These are phyloP conservation scores for Nymphalis c-album DNA, from an alignment of 2,888 invertebrate genomes.

Conservation along the genomic window DNA sequence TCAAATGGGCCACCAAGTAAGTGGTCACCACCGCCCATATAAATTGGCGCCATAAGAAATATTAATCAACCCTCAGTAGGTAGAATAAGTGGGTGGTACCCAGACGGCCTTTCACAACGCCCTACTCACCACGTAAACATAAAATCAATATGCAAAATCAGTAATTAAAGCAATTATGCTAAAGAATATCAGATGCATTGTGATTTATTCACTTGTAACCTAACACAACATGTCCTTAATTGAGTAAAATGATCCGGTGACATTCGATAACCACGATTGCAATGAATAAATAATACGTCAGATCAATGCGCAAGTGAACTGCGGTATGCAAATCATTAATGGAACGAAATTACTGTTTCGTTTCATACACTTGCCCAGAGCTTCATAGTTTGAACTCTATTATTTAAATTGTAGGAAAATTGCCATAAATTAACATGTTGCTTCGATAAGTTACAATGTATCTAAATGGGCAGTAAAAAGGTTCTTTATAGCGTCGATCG, in stretches of 20 bases:
- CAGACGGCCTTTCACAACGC: too few species aligned
- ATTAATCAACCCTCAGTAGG: too few species aligned
- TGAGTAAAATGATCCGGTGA: constrained; percentile 24
- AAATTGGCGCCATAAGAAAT: too few species aligned
- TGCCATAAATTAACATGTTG: constrained; percentile 6
- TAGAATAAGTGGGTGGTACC: too few species aligned
- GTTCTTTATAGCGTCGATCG: constrained; percentile 4
- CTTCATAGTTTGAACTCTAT: neutral
- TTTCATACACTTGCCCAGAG: neutral
- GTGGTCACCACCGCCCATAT: too few species aligned
- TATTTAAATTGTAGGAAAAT: constrained; percentile 15
- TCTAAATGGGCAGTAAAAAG: constrained; percentile 5
- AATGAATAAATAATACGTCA: constrained; percentile 31
- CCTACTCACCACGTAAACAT: too few species aligned
- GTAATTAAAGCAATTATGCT: constrained; percentile 4
- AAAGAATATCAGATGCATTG: neutral
- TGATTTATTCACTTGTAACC: constrained; percentile 21
- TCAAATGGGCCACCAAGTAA: too few species aligned
- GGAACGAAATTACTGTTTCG: constrained; percentile 17
- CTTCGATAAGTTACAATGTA: constrained; percentile 9
- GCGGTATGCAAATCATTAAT: constrained; percentile 18
- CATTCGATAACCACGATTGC: constrained; percentile 26
- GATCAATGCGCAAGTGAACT: constrained; percentile 25
- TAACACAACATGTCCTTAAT: constrained; percentile 31
- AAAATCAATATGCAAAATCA: neutral